These are phyloP conservation scores for Nyctalus aviator DNA, from an alignment of 2,797 vertebrate genomes.

Conservation along the genomic window DNA sequence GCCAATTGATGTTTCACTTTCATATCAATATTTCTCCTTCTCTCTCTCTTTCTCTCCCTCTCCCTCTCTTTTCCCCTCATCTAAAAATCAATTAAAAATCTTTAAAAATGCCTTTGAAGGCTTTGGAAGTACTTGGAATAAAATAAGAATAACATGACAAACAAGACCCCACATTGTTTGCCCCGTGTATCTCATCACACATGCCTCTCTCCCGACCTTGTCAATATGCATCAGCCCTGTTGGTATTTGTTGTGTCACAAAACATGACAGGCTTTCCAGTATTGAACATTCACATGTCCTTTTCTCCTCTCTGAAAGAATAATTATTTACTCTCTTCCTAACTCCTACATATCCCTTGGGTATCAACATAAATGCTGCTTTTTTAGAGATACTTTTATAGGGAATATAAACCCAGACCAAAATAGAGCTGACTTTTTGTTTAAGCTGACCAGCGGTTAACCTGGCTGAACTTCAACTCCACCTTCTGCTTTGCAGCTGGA, in stretches of 20 bases:
- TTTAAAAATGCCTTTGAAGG: neutral
- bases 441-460: neutral
- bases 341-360: neutral
- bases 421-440: neutral
- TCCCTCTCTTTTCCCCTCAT: too few relatives aligned
- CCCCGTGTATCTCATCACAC: neutral
- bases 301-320: neutral
- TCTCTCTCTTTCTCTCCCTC: too few relatives aligned
- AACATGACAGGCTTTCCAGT: neutral
- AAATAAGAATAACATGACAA: neutral
- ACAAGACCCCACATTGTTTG: neutral
- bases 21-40: too few relatives aligned
- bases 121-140: neutral
- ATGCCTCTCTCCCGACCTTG: too few relatives aligned
- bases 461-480: neutral
- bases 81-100: too few relatives aligned
- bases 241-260: neutral
- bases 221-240: neutral
- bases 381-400: neutral
- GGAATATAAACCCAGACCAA: conserved; percentile 3
- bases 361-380: neutral
- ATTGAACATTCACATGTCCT: neutral
- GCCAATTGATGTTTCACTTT: too few relatives aligned
- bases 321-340: neutral
- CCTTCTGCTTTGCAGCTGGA: neutral